Evolutionary conservation across 2,113 vertebrate species (phyloP).

Genomic region (Rutilus rutilus): DNA sequence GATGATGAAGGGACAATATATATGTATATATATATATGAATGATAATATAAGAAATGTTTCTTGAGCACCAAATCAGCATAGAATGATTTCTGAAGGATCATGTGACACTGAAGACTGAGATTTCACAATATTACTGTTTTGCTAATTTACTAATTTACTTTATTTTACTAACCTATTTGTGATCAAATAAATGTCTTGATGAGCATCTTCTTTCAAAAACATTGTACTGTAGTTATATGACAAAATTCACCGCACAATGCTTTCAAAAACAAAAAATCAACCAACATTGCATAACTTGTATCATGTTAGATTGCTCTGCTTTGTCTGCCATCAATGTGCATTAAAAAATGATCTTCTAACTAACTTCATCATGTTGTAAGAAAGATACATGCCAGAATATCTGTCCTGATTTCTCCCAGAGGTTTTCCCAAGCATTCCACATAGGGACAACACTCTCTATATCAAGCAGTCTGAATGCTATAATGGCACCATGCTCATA

Average conservation of each 20-base stretch:
- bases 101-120: neutral
- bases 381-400: neutral
- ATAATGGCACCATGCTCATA: neutral
- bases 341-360: neutral
- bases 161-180: too few relatives aligned
- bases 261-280: too few relatives aligned
- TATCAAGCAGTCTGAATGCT: neutral
- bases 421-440: slow-evolving; percentile 22
- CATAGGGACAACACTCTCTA: neutral
- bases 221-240: too few relatives aligned
- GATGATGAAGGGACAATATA: too few relatives aligned
- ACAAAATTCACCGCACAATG: too few relatives aligned
- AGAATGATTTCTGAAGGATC: neutral
- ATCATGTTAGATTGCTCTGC: neutral
- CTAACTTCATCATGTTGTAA: neutral
- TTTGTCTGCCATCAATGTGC: neutral
- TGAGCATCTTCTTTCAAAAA: too few relatives aligned
- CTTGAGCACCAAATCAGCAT: too few relatives aligned
- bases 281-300: neutral
- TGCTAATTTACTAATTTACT: too few relatives aligned
- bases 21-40: too few relatives aligned
- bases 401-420: neutral
- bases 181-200: too few relatives aligned
- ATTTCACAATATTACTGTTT: too few relatives aligned
- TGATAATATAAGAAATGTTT: neutral